Percentiles rank a stretch among this genome's conserved stretches.
Evolutionary conservation across 2,113 vertebrate genomes (phyloP).

Genomic region (Cyprinodon tularosa): DNA sequence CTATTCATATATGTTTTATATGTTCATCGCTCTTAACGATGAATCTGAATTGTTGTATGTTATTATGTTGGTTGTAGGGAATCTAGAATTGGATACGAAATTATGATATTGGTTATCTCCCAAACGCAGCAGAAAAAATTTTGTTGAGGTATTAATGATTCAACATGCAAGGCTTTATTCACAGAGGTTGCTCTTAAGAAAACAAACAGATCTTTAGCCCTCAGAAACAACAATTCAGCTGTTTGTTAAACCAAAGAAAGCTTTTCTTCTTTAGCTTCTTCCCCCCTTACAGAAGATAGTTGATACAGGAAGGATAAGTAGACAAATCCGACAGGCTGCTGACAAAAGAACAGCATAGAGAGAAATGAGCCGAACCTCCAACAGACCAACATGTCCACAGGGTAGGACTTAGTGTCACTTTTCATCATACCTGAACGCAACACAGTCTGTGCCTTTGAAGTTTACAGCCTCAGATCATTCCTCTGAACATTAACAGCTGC

Average conservation of each 20-base stretch:
- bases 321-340: conserved; percentile 26
- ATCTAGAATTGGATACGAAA: conserved; percentile 13
- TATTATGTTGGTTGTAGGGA: neutral
- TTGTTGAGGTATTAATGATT: conserved; percentile 38
- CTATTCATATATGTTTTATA: neutral
- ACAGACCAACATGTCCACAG: conserved; percentile 46
- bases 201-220: conserved; percentile 10
- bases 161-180: conserved; percentile 1
- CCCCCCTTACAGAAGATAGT: neutral
- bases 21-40: neutral
- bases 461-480: conserved; percentile 63
- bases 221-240: conserved; percentile 36
- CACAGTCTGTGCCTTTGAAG: conserved; percentile 66
- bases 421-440: conserved; percentile 62
- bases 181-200: conserved; percentile 8
- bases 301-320: conserved; percentile 9
- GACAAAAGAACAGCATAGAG: neutral
- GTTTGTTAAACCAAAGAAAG: conserved; percentile 34
- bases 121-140: conserved; percentile 1
- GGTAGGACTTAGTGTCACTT: conserved; percentile 57
- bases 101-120: neutral
- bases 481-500: conserved; percentile 58
- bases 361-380: conserved; percentile 30
- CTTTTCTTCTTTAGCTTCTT: neutral
- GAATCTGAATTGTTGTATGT: neutral